Evolutionary conservation across 2,888 invertebrate species (phyloP).

Genomic region (Drosophila hamatofila): DNA sequence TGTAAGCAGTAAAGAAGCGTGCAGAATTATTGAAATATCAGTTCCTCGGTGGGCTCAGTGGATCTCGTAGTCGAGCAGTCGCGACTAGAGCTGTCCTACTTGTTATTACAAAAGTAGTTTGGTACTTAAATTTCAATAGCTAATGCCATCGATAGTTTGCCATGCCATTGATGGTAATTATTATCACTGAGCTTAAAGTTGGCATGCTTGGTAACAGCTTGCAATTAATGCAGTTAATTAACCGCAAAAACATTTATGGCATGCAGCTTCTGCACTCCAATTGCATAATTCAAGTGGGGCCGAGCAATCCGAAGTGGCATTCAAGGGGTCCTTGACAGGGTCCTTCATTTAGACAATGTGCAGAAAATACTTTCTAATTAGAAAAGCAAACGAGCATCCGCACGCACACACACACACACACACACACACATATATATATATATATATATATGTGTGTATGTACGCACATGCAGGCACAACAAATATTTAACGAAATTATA

Average conservation of each 20-base stretch:
- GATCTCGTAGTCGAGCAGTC: no score
- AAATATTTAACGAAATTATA: constrained; percentile 74
- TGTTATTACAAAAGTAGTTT: no score
- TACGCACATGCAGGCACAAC: constrained; percentile 31
- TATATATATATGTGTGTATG: background rate
- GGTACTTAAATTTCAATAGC: no score
- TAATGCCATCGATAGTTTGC: no score
- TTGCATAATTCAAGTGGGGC: constrained; percentile 17
- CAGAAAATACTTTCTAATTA: constrained; percentile 64
- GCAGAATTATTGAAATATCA: no score
- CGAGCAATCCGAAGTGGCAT: constrained; percentile 16
- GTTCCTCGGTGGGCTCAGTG: no score
- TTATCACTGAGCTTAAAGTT: constrained; percentile 25
- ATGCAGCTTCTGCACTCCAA: constrained; percentile 6
- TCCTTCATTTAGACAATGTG: constrained; percentile 50
- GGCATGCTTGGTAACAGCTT: constrained; percentile 28
- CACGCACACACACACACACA: constrained; percentile 21
- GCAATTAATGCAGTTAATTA: constrained; percentile 54
- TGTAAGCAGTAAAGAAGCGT: no score
- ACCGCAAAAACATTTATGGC: constrained; percentile 45
- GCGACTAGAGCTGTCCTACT: no score
- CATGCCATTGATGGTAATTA: no score
- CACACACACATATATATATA: constrained; percentile 8
- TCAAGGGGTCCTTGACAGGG: constrained; percentile 30
- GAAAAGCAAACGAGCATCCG: constrained; percentile 37